These are phyloP conservation scores for Trachurus trachurus DNA, from an alignment of 2,797 vertebrate genomes.

Conservation along the genomic window DNA sequence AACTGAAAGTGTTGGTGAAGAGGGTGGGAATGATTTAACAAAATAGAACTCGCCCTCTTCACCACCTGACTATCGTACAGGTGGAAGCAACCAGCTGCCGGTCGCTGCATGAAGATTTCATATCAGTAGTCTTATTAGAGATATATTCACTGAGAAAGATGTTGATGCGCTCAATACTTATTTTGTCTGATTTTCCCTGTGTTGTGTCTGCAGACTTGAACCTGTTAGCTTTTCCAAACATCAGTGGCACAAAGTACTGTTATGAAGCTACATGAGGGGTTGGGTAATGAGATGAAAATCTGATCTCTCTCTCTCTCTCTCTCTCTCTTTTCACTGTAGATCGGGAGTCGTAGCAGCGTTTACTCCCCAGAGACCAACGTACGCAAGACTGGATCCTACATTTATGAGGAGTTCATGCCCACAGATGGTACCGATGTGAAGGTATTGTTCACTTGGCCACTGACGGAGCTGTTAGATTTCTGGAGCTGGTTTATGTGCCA, in stretches of 20 bases:
- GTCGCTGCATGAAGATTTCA: no score
- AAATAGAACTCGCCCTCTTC: no score
- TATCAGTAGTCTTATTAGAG: no score
- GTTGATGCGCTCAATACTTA: no score
- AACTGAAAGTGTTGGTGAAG: no score
- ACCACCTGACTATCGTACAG: no score
- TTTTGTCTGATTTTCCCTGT: not conserved
- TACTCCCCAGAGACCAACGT: slow-evolving; percentile 97
- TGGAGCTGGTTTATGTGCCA: not conserved
- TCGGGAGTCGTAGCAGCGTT: slow-evolving; percentile 97
- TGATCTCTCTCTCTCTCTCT: rapidly evolving
- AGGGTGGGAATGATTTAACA: no score
- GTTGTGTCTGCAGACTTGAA: not conserved
- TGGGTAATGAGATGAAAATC: not conserved
- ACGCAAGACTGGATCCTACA: slow-evolving; percentile 97
- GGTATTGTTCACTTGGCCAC: slow-evolving; percentile 75
- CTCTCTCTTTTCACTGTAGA: slow-evolving; percentile 80
- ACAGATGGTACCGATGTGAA: slow-evolving; percentile 98
- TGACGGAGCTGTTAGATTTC: not conserved
- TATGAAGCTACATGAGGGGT: no score
- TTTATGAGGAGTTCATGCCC: slow-evolving; percentile 99
- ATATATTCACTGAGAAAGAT: no score
- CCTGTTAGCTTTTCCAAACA: not conserved
- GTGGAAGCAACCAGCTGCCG: no score
- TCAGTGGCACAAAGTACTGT: not conserved